These are phyloP conservation scores for Nycticebus coucang DNA, from an alignment of 2,113 vertebrate species.

Conservation along the genomic window DNA sequence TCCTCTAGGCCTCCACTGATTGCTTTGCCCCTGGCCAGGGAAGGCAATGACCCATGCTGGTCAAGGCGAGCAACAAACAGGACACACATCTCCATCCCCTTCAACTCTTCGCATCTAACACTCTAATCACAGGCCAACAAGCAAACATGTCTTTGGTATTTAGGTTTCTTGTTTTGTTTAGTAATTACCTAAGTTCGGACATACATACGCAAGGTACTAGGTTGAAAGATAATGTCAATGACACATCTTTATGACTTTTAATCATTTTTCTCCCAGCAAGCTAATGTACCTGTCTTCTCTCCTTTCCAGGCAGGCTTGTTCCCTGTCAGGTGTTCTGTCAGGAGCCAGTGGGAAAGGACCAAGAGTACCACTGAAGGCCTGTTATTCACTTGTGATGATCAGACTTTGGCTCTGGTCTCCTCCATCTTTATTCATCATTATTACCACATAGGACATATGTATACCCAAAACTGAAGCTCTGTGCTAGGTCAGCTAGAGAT, in stretches of 20 bases:
- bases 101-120: background rate
- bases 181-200: background rate
- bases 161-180: background rate
- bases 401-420: background rate
- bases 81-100: background rate
- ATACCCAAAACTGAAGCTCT: background rate
- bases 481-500: background rate
- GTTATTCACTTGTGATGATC: background rate
- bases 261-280: background rate
- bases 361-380: background rate
- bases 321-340: background rate
- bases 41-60: background rate
- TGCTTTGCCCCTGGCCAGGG: background rate
- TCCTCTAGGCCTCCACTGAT: background rate
- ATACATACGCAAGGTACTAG: background rate
- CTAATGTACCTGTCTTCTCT: background rate
- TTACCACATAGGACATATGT: background rate
- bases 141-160: background rate
- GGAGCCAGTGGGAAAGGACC: background rate
- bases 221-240: background rate
- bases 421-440: background rate
- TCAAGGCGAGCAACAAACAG: no score
- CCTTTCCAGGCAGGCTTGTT: background rate
- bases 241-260: background rate
- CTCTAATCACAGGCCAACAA: background rate